phyloP scores from a whole-genome alignment of 2,797 vertebrate genomes.

The Xerus rutilus region DNA sequence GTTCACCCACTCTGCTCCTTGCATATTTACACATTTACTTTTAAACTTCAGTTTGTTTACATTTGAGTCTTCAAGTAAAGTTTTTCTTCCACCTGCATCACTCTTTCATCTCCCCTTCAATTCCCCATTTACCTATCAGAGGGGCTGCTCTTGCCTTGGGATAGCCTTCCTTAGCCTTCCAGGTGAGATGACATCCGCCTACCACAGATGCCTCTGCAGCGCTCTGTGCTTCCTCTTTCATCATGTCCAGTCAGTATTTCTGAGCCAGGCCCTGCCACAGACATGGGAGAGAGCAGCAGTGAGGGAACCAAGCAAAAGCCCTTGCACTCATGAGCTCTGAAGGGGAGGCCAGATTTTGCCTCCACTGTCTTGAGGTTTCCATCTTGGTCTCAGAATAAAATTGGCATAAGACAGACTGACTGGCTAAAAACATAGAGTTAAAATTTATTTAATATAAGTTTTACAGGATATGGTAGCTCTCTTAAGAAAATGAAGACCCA shows the following conservation, averaged over 20 bases:
- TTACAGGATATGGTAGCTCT: background rate
- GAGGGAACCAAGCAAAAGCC: background rate
- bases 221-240: background rate
- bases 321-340: background rate
- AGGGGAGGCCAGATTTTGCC: background rate
- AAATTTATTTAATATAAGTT: background rate
- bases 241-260: background rate
- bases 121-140: background rate
- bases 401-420: background rate
- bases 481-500: background rate
- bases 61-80: background rate
- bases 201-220: background rate
- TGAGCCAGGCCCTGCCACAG: background rate
- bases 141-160: background rate
- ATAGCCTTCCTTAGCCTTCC: background rate
- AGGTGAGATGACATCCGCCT: background rate
- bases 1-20: background rate
- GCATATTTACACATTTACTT: background rate
- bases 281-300: background rate
- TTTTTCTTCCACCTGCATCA: background rate
- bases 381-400: background rate
- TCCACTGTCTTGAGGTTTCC: background rate
- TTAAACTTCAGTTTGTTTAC: background rate
- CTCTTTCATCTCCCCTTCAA: background rate
- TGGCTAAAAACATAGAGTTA: background rate